These are phyloP conservation scores for Brevimyrus niger DNA, from an alignment of 2,113 vertebrate species.

Conservation along the genomic window DNA sequence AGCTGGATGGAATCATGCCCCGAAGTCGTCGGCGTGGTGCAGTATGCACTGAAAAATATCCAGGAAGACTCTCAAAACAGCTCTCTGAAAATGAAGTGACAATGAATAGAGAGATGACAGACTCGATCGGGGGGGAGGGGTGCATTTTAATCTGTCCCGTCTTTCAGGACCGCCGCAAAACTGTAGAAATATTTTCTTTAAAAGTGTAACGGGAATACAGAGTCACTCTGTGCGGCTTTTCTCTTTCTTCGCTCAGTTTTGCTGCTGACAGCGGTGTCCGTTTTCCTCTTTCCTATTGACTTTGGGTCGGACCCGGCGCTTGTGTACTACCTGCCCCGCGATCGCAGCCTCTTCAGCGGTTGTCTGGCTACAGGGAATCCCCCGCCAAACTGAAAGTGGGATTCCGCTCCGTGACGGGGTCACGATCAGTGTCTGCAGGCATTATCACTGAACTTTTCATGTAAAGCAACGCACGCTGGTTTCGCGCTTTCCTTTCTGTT, in stretches of 20 bases:
- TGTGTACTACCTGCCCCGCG: neutral
- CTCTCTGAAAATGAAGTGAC: neutral
- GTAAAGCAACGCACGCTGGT: neutral
- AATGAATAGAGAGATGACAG: neutral
- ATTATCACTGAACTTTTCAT: slow-evolving; percentile 5
- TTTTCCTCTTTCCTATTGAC: neutral
- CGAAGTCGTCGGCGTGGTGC: neutral
- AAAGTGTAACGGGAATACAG: neutral
- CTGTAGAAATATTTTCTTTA: neutral
- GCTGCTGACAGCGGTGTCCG: neutral
- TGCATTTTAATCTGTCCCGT: neutral
- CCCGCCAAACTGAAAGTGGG: neutral
- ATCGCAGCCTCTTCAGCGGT: neutral
- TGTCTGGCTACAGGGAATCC: neutral
- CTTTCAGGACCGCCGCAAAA: neutral
- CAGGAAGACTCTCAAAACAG: neutral
- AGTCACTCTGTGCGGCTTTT: neutral
- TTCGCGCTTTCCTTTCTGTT: neutral
- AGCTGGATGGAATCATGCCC: neutral
- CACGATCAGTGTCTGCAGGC: neutral
- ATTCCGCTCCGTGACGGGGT: neutral
- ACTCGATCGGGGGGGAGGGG: neutral
- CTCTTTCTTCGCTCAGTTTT: neutral
- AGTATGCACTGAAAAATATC: neutral
- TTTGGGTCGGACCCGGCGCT: neutral